Percentiles rank a stretch among this genome's conserved stretches.
Conservation (phyloP, 1,140 invertebrate genomes). For the Sinonovacula constricta region DNA sequence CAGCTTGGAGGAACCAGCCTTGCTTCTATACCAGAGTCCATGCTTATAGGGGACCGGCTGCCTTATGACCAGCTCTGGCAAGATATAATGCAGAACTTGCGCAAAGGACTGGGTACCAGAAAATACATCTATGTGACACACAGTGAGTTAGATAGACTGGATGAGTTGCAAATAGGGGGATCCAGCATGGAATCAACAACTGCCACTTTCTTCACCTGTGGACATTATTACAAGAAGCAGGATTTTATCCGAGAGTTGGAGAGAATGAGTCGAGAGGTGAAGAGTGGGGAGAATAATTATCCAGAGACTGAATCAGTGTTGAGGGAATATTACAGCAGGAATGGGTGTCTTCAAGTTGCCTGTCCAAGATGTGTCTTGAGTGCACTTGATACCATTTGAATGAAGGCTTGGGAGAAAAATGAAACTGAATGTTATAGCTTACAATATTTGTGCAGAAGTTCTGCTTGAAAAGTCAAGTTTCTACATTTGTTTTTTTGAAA, state of each 20-base stretch:
- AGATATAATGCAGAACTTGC: slow-evolving; percentile 55
- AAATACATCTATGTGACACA: slow-evolving; percentile 47
- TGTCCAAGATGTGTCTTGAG: slow-evolving; percentile 63
- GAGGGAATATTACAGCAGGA: slow-evolving; percentile 54
- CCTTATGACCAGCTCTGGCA: slow-evolving; percentile 54
- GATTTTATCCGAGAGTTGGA: slow-evolving; percentile 52
- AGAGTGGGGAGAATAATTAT: slow-evolving; percentile 27
- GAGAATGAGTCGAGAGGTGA: slow-evolving; percentile 42
- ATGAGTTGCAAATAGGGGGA: slow-evolving; percentile 18
- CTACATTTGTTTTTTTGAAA: too few species aligned
- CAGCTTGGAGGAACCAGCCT: slow-evolving; percentile 2
- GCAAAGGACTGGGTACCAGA: slow-evolving; percentile 40
- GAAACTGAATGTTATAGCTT: too few species aligned
- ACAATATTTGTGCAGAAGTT: too few species aligned
- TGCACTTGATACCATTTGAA: too few species aligned
- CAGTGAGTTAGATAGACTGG: slow-evolving; percentile 47
- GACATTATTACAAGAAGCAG: slow-evolving; percentile 56
- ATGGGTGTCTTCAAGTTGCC: slow-evolving; percentile 50
- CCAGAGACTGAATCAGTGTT: slow-evolving; percentile 57
- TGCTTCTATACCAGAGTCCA: slow-evolving; percentile 7
- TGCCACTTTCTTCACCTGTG: slow-evolving; percentile 61
- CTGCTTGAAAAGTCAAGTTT: too few species aligned
- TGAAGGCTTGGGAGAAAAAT: too few species aligned
- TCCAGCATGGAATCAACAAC: neutral
- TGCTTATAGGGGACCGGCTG: slow-evolving; percentile 49